These are phyloP conservation scores for Ophiothrix spiculata DNA, from an alignment of 35 echinoderm and acorn worm species.

Conservation along the genomic window DNA sequence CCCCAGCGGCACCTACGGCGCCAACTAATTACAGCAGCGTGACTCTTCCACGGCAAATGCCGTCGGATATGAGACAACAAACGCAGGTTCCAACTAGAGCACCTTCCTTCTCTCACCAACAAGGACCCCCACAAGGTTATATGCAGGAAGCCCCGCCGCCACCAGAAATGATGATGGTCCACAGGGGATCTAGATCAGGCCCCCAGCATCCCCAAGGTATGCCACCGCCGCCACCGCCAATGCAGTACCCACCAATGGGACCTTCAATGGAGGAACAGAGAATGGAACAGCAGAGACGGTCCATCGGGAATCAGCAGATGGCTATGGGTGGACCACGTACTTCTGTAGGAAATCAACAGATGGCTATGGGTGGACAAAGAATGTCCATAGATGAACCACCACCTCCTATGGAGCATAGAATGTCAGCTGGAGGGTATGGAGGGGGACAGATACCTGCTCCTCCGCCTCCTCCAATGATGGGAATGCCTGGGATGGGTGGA, in stretches of 20 bases:
- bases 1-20: constrained; percentile 41
- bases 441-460: constrained; percentile 1
- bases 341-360: not conserved
- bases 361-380: not conserved
- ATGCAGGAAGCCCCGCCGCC: constrained; percentile 12
- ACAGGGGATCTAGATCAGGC: constrained; percentile 35
- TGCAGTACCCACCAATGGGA: constrained; percentile 17
- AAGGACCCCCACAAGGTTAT: constrained; percentile 31
- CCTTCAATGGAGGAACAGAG: not conserved
- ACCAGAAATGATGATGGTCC: constrained; percentile 28
- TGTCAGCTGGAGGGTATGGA: not conserved
- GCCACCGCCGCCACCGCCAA: constrained; percentile 41
- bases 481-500: not conserved
- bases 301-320: constrained; percentile 12
- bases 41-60: constrained; percentile 1
- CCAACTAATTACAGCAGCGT: constrained; percentile 27
- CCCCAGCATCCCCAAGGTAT: constrained; percentile 25
- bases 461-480: constrained; percentile 8
- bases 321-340: not conserved
- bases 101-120: constrained; percentile 7
- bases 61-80: constrained; percentile 4
- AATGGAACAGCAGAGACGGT: not conserved
- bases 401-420: constrained; percentile 13
- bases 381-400: not conserved
- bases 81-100: not conserved